Conservation (phyloP, 2,888 invertebrate species). For the Tenthredo amoena region DNA sequence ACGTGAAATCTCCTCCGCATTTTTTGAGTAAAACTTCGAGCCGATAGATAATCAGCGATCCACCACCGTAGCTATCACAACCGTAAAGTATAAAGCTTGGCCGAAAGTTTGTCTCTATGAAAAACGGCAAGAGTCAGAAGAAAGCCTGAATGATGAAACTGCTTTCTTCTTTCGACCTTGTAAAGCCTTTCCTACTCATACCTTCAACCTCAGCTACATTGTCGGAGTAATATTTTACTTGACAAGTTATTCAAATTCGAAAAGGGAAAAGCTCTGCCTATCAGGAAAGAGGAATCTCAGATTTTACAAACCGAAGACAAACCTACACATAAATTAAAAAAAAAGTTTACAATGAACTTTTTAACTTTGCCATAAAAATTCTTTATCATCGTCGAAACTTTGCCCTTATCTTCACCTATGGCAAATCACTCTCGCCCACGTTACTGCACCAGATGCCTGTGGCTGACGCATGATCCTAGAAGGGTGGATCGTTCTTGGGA, state of each 20-base stretch:
- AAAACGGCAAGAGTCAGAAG: slow-evolving; percentile 14
- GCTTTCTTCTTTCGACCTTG: slow-evolving; percentile 16
- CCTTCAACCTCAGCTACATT: slow-evolving; percentile 22
- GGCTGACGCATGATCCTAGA: slow-evolving; percentile 18
- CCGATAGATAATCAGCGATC: slow-evolving; percentile 12
- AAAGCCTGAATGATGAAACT: slow-evolving; percentile 22
- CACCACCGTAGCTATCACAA: neutral
- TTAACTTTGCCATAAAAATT: neutral
- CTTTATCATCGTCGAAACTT: neutral
- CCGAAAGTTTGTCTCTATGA: neutral
- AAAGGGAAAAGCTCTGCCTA: neutral
- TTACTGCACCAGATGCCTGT: slow-evolving; percentile 30
- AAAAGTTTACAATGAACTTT: neutral
- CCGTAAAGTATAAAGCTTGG: neutral
- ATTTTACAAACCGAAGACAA: neutral
- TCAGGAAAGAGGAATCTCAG: neutral
- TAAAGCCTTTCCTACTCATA: neutral
- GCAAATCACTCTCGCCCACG: neutral
- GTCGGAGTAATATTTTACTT: slow-evolving; percentile 17
- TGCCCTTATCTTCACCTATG: neutral
- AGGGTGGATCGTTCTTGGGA: slow-evolving; percentile 30
- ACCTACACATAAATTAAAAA: neutral
- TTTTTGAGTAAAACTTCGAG: neutral
- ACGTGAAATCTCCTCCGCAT: neutral
- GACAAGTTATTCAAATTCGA: slow-evolving; percentile 20